phyloP scores from a whole-genome alignment of 2,888 invertebrate genomes.

The Tenthredo notha region DNA sequence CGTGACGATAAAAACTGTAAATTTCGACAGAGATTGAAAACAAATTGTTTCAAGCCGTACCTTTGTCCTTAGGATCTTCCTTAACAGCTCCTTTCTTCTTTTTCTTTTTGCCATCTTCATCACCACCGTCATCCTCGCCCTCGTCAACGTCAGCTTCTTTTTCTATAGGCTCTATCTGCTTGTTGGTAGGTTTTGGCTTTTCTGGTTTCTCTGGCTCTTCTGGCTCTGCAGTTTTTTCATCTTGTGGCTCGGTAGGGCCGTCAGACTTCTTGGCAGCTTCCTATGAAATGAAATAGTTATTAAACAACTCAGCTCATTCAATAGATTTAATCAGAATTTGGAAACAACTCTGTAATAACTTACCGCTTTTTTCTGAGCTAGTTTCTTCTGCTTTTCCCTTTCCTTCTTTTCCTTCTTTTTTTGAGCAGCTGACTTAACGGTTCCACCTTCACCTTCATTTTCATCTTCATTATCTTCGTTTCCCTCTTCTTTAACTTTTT shows the following conservation, averaged over 20 bases:
- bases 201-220: constrained; percentile 60
- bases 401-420: constrained; percentile 95
- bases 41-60: constrained; percentile 58
- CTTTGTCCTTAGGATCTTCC: constrained; percentile 79
- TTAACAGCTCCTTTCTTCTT: constrained; percentile 78
- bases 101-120: constrained; percentile 78
- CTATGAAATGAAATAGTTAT: constrained; percentile 60
- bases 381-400: constrained; percentile 87
- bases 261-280: constrained; percentile 70
- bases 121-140: constrained; percentile 71
- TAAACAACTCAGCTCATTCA: constrained; percentile 17
- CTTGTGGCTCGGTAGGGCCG: constrained; percentile 75
- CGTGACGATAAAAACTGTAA: not conserved
- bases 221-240: constrained; percentile 61
- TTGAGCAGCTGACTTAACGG: constrained; percentile 90
- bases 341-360: constrained; percentile 48
- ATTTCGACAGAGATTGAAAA: constrained; percentile 30
- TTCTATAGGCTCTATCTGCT: constrained; percentile 52
- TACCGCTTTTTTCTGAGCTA: constrained; percentile 83
- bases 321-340: not conserved
- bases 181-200: constrained; percentile 61
- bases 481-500: constrained; percentile 55
- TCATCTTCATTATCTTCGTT: constrained; percentile 76
- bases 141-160: constrained; percentile 61
- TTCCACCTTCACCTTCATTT: constrained; percentile 81